Evolutionary conservation across 2,888 invertebrate species (phyloP), one percentile per base, ranked within the genome.

Genomic region (Tipula helvola): DNA sequence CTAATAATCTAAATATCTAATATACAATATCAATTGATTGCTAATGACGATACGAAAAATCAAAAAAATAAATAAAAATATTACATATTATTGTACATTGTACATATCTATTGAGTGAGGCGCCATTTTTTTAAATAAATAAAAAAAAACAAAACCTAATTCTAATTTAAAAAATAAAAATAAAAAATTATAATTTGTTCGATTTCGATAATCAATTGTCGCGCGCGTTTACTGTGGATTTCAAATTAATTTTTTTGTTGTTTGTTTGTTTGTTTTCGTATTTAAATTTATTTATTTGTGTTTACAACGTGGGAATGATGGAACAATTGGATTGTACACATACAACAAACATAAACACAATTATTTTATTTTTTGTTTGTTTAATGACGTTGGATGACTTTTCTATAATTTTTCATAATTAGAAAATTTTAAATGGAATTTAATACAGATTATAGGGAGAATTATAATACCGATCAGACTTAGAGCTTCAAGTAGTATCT

Each of bases 141-240:
- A 5, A 47, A 47, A 13, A 47, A 47, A 47, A 0, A 47, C 2
- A 47, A 57, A 57, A 18, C 18, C 7, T 57, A 57, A 57, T 57
- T 57, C 18, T 57, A 57, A 57, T 57, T 57, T 57, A 18, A 57
- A 28, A 28, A 28, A 57, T 18, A 28, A 71, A 71, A 71, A 71
- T 28, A 71, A 71, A 71, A 71, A 5, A 16, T 28, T 71, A 28
- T 71, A 71, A 28, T 28, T 71, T 12, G 71, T 71, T 71, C 71
- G 71, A 71, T 71, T 71, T 71, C 71, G 71, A 71, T 71, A 71
- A 71, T 71, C 71, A 71, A 71, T 71, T 71, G 71, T 71, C 71
- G 71, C 71, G 71, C 57, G 57, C 28, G 28, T 28, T 28, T 71
- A 28, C 71, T 10, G 28, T 71, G 71, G 71, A 71, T 71, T 71